Evolutionary conservation across 2,113 vertebrate species (phyloP), one percentile per base, ranked within the genome.

Genomic region (Psilopogon haemacephalus): DNA sequence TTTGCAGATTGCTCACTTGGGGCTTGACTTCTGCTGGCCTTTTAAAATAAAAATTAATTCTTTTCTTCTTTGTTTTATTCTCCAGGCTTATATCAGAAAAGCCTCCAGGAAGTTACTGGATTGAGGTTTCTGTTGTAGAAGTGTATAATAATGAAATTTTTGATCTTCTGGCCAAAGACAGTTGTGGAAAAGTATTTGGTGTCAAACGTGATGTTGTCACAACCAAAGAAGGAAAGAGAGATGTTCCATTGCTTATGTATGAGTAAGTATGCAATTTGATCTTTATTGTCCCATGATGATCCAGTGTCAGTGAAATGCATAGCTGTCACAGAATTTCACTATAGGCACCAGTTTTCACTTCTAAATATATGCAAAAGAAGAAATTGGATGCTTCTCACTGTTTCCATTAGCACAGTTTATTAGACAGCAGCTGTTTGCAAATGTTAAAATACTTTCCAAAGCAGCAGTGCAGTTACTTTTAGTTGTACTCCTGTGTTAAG

Each of bases 71-170:
- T 76, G 26, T 64, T 79, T 91, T 30, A 42, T 89, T 85, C 72
- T 69, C 72, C 70, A 99, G 98, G 90, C 96, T 99, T 73, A 97
- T 99, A 94, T 98, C 98, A 50, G 98, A 98, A 96, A 98, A 98
- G 63, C 96, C 98, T 21, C 64, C 94, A 11, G 95, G 94, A 79
- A 97, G 90, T 84, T 96, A 97, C 64, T 95, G 95, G 30, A 97
- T 98, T 67, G 98, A 98, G n/a, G 97, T 98, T 81, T 98, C 98
- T 35, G 95, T 98, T 72, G 95, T 98, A 88, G 98, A 99, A 95
- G 98, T 98, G 48, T 98, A 98, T 91, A 98, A 98, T 94, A 98
- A 98, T 21, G 98, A 98, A 76, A 86, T 98, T 84, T 97, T 98
- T 76, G 98, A 99, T 97, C 98, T 99, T 87, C 96, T 99, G 97